These are phyloP conservation scores for Drosophila lacteicornis DNA, from an alignment of 1,140 invertebrate species.

Conservation along the genomic window DNA sequence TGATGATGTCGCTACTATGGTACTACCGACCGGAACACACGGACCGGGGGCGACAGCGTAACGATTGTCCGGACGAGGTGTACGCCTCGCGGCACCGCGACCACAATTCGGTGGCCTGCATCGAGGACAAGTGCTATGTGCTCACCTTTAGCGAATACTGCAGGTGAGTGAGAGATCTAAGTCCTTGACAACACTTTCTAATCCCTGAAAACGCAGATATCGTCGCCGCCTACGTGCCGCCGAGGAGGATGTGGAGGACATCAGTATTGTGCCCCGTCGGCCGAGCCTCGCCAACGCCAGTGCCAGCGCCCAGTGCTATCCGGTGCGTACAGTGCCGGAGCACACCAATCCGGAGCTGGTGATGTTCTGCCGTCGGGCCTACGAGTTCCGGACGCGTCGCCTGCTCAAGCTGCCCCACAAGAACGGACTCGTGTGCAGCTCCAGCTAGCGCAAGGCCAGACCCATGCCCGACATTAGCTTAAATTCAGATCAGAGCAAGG, in stretches of 20 bases:
- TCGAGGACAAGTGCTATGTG: constrained; percentile 99
- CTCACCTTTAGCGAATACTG: constrained; percentile 98
- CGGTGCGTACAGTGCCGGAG: constrained; percentile 88
- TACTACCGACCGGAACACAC: constrained; percentile 99
- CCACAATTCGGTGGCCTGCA: constrained; percentile 97
- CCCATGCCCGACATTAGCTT: constrained; percentile 31
- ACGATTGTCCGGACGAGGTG: constrained; percentile 94
- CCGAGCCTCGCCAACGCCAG: constrained; percentile 8
- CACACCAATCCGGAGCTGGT: constrained; percentile 93
- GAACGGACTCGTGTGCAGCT: constrained; percentile 55
- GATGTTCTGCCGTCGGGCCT: constrained; percentile 96
- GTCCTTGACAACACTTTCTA: neutral
- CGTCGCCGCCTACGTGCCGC: constrained; percentile 86
- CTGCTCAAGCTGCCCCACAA: constrained; percentile 89
- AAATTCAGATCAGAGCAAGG: constrained; percentile 28
- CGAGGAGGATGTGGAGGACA: constrained; percentile 86
- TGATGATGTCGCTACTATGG: constrained; percentile 98
- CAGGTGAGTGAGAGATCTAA: constrained; percentile 87
- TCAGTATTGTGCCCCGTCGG: constrained; percentile 71
- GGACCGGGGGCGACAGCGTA: constrained; percentile 91
- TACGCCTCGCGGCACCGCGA: constrained; percentile 98
- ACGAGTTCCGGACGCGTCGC: constrained; percentile 95
- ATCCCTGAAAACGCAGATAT: constrained; percentile 82
- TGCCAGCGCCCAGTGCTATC: constrained; percentile 25
- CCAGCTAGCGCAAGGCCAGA: constrained; percentile 41